A percentile compares a stretch with the other conserved stretches of the same genome.
These are phyloP conservation scores for Andrena bucephala DNA, from an alignment of 2,888 invertebrate species.

Conservation along the genomic window DNA sequence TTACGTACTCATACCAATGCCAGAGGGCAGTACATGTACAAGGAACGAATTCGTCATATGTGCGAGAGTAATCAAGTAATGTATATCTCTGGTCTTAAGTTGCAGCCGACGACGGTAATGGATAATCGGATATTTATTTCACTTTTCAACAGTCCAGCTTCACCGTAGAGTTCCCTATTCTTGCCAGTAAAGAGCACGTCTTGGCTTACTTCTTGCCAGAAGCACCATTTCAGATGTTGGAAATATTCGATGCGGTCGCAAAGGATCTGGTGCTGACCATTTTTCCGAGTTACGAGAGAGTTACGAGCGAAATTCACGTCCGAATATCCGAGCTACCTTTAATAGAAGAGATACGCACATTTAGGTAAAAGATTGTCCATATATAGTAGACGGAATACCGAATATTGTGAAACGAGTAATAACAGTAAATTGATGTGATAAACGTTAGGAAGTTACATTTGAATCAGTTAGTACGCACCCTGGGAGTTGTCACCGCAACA, in stretches of 20 bases:
- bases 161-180: slow-evolving; percentile 95
- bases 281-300: slow-evolving; percentile 98
- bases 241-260: slow-evolving; percentile 97
- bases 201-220: slow-evolving; percentile 98
- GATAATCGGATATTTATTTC: slow-evolving; percentile 2
- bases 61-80: slow-evolving; percentile 93
- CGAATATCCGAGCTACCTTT: slow-evolving; percentile 97
- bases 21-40: slow-evolving; percentile 94
- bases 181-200: slow-evolving; percentile 96
- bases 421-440: slow-evolving; percentile 18
- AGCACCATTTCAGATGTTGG: slow-evolving; percentile 98
- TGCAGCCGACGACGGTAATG: neutral
- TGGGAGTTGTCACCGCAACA: slow-evolving; percentile 98
- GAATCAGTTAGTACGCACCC: slow-evolving; percentile 96
- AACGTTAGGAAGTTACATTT: slow-evolving; percentile 91
- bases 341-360: slow-evolving; percentile 97
- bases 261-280: slow-evolving; percentile 96
- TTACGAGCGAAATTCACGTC: slow-evolving; percentile 97
- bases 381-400: neutral
- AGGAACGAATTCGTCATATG: slow-evolving; percentile 97
- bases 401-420: neutral
- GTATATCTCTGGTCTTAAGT: neutral
- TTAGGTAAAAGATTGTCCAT: slow-evolving; percentile 86
- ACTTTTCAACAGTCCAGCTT: slow-evolving; percentile 89
- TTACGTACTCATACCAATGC: slow-evolving; percentile 95